Percentiles rank a stretch among this genome's conserved stretches.
Evolutionary conservation across 2,888 invertebrate species (phyloP).

Genomic region (Torymus auratus): DNA sequence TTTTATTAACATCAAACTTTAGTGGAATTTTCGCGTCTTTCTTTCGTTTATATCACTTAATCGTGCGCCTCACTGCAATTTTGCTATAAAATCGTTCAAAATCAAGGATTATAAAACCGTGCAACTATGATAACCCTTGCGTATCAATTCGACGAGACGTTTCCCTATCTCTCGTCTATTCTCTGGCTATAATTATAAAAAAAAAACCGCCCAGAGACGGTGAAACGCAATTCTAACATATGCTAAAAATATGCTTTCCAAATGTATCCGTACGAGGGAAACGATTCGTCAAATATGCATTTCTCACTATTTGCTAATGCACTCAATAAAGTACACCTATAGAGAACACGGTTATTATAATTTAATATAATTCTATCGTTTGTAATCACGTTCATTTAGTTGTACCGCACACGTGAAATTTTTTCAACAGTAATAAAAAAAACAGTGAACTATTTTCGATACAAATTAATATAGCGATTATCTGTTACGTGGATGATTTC

Average conservation of each 20-base stretch:
- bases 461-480: no score
- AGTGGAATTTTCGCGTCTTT: constrained; percentile 28
- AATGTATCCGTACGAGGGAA: constrained; percentile 8
- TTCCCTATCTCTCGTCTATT: constrained; percentile 10
- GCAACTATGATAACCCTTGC: background rate
- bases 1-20: background rate
- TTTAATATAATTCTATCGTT: constrained; percentile 31
- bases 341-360: constrained; percentile 22
- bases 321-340: constrained; percentile 23
- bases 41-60: constrained; percentile 24
- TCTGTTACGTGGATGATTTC: no score
- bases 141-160: constrained; percentile 18
- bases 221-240: constrained; percentile 10
- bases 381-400: constrained; percentile 45
- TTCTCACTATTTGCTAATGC: constrained; percentile 11
- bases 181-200: background rate
- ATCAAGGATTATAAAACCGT: constrained; percentile 14
- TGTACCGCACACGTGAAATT: constrained; percentile 37
- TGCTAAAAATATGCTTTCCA: background rate
- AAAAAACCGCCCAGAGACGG: background rate
- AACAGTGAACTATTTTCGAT: no score
- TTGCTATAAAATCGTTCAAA: constrained; percentile 17
- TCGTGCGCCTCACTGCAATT: constrained; percentile 26
- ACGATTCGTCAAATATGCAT: constrained; percentile 13
- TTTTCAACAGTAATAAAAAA: background rate